Evolutionary conservation across 2,888 invertebrate genomes (phyloP), one percentile per base, ranked within the genome.

Genomic region (Pheosia tremula): DNA sequence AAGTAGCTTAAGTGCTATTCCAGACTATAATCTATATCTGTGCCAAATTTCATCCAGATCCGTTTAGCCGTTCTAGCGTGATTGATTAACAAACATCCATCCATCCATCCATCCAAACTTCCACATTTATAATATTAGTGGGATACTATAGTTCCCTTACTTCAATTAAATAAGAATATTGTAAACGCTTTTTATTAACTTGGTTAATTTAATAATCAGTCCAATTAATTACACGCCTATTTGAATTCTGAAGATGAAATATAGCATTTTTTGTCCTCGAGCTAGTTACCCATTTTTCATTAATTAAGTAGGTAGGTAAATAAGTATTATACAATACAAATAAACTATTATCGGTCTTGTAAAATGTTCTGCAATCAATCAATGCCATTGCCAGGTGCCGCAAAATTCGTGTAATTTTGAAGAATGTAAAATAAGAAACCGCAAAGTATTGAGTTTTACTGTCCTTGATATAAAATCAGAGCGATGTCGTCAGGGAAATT

Each of bases 351-450:
- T 70, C 67, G 59, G 57, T 69, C 62, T 77, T 77, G 71, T 62
- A 60, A 67, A 70, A 64, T 68, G 50, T 72, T 72, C 74, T 71
- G 74, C 77, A 81, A 77, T 72, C 69, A 69, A 68, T 78, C 84
- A 84, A 80, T 83, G 82, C 79, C 83, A 84, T 72, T 83, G 81
- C 74, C 80, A 83, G 66, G 56, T 63, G 64, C 64, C 58, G 65
- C 24, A 75, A 81, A 83, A 75, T 64, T 66, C 69, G 67, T 69
- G 69, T 75, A 70, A 71, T 73, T 72, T 66, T 59, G 56, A 69
- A 67, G 67, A 72, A 72, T 71, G 67, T 58, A 74, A 72, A 64
- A 75, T 69, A 64, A 62, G 59, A 24, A 53, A 38, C 38, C 64
- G 58, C 39, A 58, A 0, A 24, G 24, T 24, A 61, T 72, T 67